A percentile compares a stretch with the other conserved stretches of the same genome.
Evolutionary conservation across 2,888 invertebrate genomes (phyloP).

Genomic region (Cryptophagus acutangulus): DNA sequence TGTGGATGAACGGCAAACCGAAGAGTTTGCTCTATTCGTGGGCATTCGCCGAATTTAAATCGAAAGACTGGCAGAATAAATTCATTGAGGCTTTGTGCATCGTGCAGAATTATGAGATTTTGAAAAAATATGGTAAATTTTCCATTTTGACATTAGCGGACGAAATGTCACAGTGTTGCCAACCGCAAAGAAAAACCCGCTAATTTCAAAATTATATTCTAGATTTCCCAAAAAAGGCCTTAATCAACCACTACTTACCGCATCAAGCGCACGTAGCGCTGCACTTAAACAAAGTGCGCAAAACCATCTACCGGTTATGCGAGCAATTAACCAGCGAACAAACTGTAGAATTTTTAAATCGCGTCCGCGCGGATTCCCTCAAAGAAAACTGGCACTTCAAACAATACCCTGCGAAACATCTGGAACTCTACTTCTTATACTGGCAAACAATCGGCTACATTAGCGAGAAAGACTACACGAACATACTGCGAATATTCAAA

Average conservation of each 20-base stretch:
- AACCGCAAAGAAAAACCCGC: too few species aligned
- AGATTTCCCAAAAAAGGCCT: conserved; percentile 25
- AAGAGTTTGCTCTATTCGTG: conserved; percentile 35
- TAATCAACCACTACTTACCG: conserved; percentile 30
- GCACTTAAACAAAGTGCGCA: conserved; percentile 47
- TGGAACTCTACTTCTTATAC: conserved; percentile 40
- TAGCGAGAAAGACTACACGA: conserved; percentile 26
- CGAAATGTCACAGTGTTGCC: too few species aligned
- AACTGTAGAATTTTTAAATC: conserved; percentile 31
- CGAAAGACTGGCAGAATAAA: conserved; percentile 46
- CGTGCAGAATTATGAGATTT: conserved; percentile 44
- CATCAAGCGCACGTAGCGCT: conserved; percentile 40
- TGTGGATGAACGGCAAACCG: conserved; percentile 21
- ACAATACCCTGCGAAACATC: conserved; percentile 24
- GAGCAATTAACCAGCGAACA: conserved; percentile 43
- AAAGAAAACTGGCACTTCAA: conserved; percentile 22
- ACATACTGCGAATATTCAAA: conserved; percentile 33
- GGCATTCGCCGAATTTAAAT: conserved; percentile 28
- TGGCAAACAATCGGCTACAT: conserved; percentile 35
- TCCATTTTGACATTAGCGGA: too few species aligned
- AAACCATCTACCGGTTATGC: conserved; percentile 48
- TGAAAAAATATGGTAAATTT: conserved; percentile 26
- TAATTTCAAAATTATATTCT: too few species aligned
- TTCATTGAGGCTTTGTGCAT: conserved; percentile 53
- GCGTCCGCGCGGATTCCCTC: conserved; percentile 27